A percentile compares a stretch with the other conserved stretches of the same genome.
Evolutionary conservation across 2,113 vertebrate genomes (phyloP).

Genomic region (Barbus barbus): DNA sequence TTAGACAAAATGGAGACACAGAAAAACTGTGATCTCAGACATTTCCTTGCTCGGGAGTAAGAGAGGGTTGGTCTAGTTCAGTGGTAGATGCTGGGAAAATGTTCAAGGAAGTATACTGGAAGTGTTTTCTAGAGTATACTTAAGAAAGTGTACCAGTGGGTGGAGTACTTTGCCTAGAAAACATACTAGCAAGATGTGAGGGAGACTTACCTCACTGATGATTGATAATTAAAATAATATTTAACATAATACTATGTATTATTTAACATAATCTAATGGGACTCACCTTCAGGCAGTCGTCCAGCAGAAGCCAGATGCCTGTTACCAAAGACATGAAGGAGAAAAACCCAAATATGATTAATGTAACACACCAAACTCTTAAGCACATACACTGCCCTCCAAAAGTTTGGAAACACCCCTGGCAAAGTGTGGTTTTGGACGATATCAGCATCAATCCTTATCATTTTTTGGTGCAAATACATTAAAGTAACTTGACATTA

Average conservation of each 20-base stretch:
- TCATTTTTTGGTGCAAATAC: too few relatives aligned
- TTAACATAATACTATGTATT: slow-evolving; percentile 17
- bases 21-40: background rate
- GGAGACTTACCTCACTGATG: background rate
- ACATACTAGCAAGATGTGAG: background rate
- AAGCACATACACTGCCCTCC: too few relatives aligned
- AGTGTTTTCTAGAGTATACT: background rate
- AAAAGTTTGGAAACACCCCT: too few relatives aligned
- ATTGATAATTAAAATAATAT: background rate
- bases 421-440: too few relatives aligned
- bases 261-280: background rate
- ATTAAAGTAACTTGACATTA: too few relatives aligned
- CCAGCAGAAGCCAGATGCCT: slow-evolving; percentile 72
- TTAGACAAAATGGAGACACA: background rate
- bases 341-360: background rate
- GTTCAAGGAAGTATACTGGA: background rate
- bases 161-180: slow-evolving; percentile 46
- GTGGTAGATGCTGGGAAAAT: background rate
- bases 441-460: too few relatives aligned
- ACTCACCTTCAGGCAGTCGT: slow-evolving; percentile 70
- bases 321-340: slow-evolving; percentile 43
- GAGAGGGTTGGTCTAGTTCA: background rate
- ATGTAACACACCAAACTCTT: background rate
- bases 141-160: slow-evolving; percentile 21
- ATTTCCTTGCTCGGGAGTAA: background rate